Conservation (phyloP, 2,888 invertebrate species). For the Ectropis crepuscularia region DNA sequence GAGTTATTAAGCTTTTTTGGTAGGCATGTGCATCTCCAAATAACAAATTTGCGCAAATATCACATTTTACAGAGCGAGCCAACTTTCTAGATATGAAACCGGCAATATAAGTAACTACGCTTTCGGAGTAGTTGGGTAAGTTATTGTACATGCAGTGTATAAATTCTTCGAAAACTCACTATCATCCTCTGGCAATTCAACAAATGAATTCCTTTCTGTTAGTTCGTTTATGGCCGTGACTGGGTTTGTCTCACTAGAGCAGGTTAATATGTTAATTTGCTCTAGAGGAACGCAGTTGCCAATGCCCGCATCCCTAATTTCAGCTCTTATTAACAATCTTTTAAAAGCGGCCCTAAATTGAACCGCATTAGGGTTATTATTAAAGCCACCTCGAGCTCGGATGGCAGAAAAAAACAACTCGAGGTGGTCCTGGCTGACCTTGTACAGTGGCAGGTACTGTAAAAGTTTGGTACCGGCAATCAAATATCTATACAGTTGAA, state of each 20-base stretch:
- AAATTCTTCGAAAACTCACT: not conserved
- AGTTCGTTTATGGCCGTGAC: not conserved
- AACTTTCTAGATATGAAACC: not conserved
- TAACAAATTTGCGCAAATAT: not conserved
- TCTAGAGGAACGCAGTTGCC: slow-evolving; percentile 1
- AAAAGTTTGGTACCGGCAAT: not conserved
- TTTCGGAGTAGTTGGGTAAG: not conserved
- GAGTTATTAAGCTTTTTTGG: no score
- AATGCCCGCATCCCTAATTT: not conserved
- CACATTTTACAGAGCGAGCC: not conserved
- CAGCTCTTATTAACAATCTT: not conserved
- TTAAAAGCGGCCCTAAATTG: not conserved
- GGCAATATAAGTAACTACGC: not conserved
- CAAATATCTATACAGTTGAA: not conserved
- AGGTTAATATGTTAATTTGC: not conserved
- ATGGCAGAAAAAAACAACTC: not conserved
- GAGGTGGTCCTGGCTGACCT: not conserved
- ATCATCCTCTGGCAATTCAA: not conserved
- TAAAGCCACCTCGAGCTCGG: not conserved
- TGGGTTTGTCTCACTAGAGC: not conserved
- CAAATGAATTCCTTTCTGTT: not conserved
- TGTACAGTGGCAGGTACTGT: not conserved
- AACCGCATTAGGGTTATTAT: not conserved
- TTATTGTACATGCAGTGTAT: not conserved
- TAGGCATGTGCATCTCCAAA: not conserved